Percentiles rank a stretch among this genome's conserved stretches.
Conservation (phyloP, 2,113 vertebrate genomes). For the Hiodon tergisus region DNA sequence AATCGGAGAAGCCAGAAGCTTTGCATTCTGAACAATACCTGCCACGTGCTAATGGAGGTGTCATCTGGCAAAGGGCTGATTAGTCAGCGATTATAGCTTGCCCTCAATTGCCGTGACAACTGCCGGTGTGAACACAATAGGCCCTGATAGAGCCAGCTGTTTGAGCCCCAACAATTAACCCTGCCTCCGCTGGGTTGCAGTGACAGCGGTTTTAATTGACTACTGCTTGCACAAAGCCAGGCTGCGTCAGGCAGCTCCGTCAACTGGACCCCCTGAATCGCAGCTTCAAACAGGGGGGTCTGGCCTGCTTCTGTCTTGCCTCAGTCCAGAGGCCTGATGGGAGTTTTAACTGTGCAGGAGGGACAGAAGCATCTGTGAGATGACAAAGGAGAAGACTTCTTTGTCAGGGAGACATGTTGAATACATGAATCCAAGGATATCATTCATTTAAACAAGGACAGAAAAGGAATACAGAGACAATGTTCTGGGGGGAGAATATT, state of each 20-base stretch:
- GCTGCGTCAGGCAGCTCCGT: conserved; percentile 48
- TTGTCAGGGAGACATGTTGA: background rate
- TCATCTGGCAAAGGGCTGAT: conserved; percentile 65
- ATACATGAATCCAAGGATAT: background rate
- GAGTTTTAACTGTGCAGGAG: conserved; percentile 51
- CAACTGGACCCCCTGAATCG: conserved; percentile 58
- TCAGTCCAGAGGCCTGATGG: conserved; percentile 59
- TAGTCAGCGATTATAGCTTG: conserved; percentile 71
- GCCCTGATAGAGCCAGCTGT: conserved; percentile 67
- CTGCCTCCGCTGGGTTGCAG: conserved; percentile 60
- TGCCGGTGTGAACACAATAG: conserved; percentile 64
- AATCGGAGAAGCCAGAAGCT: conserved; percentile 38
- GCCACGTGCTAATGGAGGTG: conserved; percentile 62
- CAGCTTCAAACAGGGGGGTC: conserved; percentile 33
- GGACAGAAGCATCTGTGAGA: conserved; percentile 35
- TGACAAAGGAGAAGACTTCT: conserved; percentile 42
- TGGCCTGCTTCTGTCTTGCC: too few species aligned
- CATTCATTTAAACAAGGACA: background rate
- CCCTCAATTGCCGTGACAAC: conserved; percentile 68
- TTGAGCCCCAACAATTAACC: conserved; percentile 64
- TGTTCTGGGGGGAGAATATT: too few species aligned
- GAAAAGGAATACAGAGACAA: background rate
- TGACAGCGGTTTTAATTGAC: conserved; percentile 62
- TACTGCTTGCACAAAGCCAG: conserved; percentile 63
- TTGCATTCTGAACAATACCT: conserved; percentile 54